Evolutionary conservation across 2,888 invertebrate species (phyloP).

Genomic region (Artemia sinica): DNA sequence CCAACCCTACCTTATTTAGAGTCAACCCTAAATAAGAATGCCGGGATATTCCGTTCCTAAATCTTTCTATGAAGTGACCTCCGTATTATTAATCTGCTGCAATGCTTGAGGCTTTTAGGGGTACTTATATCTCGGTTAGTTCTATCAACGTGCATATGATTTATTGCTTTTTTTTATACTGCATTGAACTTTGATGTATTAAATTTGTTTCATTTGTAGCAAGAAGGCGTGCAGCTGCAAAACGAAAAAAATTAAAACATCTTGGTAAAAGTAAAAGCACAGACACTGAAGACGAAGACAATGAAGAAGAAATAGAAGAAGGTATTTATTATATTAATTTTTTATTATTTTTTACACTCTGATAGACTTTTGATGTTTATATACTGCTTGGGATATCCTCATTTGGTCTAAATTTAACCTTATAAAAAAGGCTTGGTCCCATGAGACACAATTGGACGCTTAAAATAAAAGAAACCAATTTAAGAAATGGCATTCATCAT

Average conservation of each 20-base stretch:
- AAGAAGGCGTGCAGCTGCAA: conserved; percentile 73
- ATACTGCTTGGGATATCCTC: not conserved
- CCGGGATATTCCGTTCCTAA: no score
- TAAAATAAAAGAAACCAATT: not conserved
- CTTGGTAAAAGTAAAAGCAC: conserved; percentile 88
- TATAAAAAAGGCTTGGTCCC: not conserved
- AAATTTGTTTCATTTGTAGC: conserved; percentile 37
- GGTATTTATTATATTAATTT: conserved; percentile 23
- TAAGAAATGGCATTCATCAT: not conserved
- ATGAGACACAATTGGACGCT: not conserved
- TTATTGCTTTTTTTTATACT: no score
- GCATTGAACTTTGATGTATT: no score
- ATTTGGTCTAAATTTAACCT: no score
- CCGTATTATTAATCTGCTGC: no score
- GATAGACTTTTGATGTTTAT: conserved; percentile 12
- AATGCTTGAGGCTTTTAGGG: no score
- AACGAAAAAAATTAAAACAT: conserved; percentile 86
- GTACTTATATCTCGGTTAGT: no score
- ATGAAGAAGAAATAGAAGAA: conserved; percentile 68
- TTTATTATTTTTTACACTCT: conserved; percentile 11
- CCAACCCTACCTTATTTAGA: no score
- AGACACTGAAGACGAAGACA: conserved; percentile 89
- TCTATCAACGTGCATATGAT: no score
- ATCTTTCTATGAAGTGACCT: no score
- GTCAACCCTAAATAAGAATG: no score